A percentile compares a stretch with the other conserved stretches of the same genome.
phyloP scores from a whole-genome alignment of 1,140 invertebrate genomes.

The Phymorhynchus buccinoides region DNA sequence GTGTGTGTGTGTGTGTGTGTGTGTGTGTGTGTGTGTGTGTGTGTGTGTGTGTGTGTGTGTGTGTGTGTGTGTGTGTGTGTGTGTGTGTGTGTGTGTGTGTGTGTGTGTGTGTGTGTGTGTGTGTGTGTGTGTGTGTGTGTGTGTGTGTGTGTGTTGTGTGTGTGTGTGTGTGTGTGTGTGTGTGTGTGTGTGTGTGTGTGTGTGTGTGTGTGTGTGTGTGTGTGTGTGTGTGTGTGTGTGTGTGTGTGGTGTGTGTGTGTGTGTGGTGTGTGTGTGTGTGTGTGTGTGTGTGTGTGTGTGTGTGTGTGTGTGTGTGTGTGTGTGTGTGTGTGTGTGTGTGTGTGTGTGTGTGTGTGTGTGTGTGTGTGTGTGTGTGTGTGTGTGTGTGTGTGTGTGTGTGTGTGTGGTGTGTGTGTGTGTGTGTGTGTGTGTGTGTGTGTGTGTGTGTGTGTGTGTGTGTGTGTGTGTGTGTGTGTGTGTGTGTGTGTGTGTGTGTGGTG shows the following conservation, averaged over 20 bases:
- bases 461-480: neutral
- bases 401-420: no score
- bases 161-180: neutral
- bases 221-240: no score
- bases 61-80: neutral
- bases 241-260: no score
- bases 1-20: constrained; percentile 1
- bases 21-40: constrained; percentile 1
- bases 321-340: neutral
- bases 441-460: neutral
- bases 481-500: no score
- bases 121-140: no score
- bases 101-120: no score
- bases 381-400: no score
- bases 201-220: no score
- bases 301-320: neutral
- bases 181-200: neutral
- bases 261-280: no score
- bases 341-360: no score
- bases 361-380: no score
- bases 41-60: neutral
- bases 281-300: neutral
- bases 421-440: neutral
- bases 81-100: no score
- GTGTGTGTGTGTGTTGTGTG: neutral